Evolutionary conservation across 2,797 vertebrate genomes (phyloP).

Genomic region (Cryptoprocta ferox): DNA sequence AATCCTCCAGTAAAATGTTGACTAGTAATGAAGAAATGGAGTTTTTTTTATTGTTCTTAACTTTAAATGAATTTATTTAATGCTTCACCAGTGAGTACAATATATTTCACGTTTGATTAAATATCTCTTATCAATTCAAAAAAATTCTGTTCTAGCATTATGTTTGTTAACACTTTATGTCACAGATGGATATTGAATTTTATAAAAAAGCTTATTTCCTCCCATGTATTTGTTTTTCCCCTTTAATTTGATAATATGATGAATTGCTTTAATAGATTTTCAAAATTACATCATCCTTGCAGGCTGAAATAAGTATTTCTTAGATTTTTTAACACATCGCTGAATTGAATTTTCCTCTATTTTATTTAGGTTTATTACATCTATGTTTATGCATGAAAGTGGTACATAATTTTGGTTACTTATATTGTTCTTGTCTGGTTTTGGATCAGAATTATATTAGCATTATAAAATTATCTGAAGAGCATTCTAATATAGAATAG

Average conservation of each 20-base stretch:
- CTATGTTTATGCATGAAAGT: background rate
- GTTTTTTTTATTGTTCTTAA: background rate
- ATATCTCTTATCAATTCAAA: background rate
- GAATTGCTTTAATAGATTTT: slow-evolving; percentile 38
- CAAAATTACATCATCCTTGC: slow-evolving; percentile 44
- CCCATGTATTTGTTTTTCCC: background rate
- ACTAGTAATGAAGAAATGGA: background rate
- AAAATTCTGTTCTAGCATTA: background rate
- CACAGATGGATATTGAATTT: background rate
- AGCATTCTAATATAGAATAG: background rate
- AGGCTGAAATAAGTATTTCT: background rate
- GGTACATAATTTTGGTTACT: background rate
- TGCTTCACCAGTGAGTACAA: background rate
- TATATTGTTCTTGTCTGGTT: background rate
- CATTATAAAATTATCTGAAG: background rate
- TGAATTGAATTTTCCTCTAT: background rate
- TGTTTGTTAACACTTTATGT: background rate
- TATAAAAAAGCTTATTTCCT: background rate
- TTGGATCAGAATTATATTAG: background rate
- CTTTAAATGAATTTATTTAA: background rate
- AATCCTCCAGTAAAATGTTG: background rate
- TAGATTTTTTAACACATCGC: background rate
- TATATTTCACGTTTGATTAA: background rate
- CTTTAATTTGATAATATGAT: slow-evolving; percentile 34
- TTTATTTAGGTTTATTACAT: slow-evolving; percentile 41